Conservation (phyloP, 2,113 vertebrate species). For the Phainopepla nitens region DNA sequence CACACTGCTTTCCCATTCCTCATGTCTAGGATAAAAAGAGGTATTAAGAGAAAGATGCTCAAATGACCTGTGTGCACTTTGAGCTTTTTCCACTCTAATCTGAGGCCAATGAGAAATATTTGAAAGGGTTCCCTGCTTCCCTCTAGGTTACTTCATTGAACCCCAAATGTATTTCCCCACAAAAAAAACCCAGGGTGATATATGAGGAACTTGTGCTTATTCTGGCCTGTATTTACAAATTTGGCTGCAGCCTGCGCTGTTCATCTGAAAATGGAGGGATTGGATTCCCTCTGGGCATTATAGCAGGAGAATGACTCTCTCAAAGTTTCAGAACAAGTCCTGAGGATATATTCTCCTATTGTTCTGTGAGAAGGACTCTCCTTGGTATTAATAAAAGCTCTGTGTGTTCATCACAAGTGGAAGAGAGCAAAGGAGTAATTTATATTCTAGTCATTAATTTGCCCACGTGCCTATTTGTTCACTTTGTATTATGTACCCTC, state of each 20-base stretch:
- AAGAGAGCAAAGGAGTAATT: background rate
- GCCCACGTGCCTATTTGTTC: rapidly evolving
- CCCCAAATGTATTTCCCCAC: background rate
- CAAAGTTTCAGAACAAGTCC: background rate
- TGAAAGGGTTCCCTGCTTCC: background rate
- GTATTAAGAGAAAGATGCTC: background rate
- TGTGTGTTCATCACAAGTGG: background rate
- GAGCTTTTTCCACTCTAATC: background rate
- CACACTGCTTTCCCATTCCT: background rate
- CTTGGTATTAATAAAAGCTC: background rate
- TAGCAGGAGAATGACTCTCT: background rate
- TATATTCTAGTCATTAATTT: background rate
- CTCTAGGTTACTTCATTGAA: background rate
- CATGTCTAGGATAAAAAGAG: background rate
- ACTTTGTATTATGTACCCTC: background rate
- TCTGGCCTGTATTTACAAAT: background rate
- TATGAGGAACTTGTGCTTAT: background rate
- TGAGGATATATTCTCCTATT: background rate
- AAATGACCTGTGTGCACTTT: background rate
- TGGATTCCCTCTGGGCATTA: background rate
- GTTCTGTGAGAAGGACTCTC: background rate
- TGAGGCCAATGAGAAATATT: background rate
- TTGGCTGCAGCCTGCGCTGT: background rate
- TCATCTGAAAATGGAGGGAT: background rate
- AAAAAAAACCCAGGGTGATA: background rate